Evolutionary conservation across 2,888 invertebrate genomes (phyloP).

Genomic region (Drosophila prolongata): DNA sequence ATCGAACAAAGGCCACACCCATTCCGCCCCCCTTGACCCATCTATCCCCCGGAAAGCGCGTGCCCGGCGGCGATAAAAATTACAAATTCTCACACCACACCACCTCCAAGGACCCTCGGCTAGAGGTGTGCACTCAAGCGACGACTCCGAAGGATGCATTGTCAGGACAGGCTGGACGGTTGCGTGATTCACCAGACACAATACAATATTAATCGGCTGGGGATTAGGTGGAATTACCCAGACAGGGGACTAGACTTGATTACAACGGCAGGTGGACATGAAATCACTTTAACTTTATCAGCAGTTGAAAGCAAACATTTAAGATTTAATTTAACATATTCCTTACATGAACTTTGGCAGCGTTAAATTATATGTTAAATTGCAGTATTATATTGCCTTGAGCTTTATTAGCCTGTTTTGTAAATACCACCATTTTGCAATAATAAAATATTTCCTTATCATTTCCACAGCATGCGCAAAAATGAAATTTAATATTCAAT

Average conservation of each 20-base stretch:
- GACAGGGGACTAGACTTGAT: conserved; percentile 16
- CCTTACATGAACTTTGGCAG: too few relatives aligned
- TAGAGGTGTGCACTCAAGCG: conserved; percentile 65
- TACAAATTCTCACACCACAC: conserved; percentile 54
- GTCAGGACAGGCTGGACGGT: conserved; percentile 16
- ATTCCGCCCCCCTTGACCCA: background rate
- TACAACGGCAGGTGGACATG: conserved; percentile 15
- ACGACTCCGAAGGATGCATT: conserved; percentile 45
- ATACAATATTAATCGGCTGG: conserved; percentile 40
- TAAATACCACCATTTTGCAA: too few relatives aligned
- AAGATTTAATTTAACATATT: conserved; percentile 7
- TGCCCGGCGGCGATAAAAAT: conserved; percentile 70
- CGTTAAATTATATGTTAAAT: too few relatives aligned
- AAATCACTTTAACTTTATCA: conserved; percentile 5
- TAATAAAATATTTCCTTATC: too few relatives aligned
- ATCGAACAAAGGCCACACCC: conserved; percentile 53
- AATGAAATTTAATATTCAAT: too few relatives aligned
- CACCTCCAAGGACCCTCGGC: conserved; percentile 4
- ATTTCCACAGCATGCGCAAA: too few relatives aligned
- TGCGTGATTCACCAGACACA: conserved; percentile 46
- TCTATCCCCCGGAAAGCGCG: conserved; percentile 46
- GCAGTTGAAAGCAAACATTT: background rate
- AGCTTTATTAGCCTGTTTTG: too few relatives aligned
- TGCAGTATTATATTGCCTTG: too few relatives aligned
- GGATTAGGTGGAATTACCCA: conserved; percentile 35